These are phyloP conservation scores for Gadus macrocephalus DNA, from an alignment of 2,113 vertebrate genomes.

Conservation along the genomic window DNA sequence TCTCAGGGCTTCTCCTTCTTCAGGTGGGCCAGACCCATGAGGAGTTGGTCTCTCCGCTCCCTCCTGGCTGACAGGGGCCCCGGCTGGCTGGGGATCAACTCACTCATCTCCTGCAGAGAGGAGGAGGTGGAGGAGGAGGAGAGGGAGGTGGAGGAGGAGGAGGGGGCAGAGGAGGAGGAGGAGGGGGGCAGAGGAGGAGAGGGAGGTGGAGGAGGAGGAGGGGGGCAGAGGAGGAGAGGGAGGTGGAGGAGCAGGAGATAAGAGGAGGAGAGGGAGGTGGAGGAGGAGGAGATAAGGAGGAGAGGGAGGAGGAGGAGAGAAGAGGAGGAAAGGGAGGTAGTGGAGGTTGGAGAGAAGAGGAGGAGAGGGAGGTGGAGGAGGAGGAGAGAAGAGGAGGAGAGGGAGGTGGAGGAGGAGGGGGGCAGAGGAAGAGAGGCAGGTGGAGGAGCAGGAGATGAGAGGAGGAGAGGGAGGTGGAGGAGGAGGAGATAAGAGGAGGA, in stretches of 20 bases:
- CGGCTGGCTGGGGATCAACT: constrained; percentile 74
- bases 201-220: not conserved
- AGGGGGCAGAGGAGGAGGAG: not conserved
- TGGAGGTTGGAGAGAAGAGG: too few species aligned
- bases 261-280: too few species aligned
- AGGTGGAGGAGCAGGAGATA: not conserved
- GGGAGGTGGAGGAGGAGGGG: too few species aligned
- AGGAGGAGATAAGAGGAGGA: too few species aligned
- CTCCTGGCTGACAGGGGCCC: constrained; percentile 77
- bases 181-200: not conserved
- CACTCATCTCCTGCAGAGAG: constrained; percentile 78
- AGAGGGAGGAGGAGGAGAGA: not conserved
- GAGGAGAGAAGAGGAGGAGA: too few species aligned
- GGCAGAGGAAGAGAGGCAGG: too few species aligned
- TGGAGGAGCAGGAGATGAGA: too few species aligned
- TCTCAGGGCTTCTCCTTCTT: constrained; percentile 73
- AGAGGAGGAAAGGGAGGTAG: too few species aligned
- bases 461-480: too few species aligned
- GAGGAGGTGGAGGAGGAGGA: not conserved
- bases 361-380: too few species aligned
- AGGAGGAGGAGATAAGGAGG: not conserved
- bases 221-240: not conserved
- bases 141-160: not conserved
- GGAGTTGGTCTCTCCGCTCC: constrained; percentile 82
- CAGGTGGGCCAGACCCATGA: constrained; percentile 74